These are phyloP conservation scores for Habropoda laboriosa DNA, from an alignment of 1,140 invertebrate genomes.

Conservation along the genomic window DNA sequence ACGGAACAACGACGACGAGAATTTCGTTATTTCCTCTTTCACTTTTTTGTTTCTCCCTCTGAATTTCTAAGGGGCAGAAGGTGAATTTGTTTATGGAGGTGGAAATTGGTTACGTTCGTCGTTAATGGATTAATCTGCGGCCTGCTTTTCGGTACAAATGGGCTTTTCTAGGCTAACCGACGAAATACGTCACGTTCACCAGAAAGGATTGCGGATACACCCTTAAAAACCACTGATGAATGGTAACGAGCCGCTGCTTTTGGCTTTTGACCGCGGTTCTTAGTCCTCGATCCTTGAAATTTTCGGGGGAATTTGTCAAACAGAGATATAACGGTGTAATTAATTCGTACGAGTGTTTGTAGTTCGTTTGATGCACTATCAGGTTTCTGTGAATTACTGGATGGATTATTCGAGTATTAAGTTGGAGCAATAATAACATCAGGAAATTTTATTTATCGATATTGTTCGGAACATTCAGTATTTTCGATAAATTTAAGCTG, in stretches of 20 bases:
- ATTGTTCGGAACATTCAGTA: too few relatives aligned
- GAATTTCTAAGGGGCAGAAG: not conserved
- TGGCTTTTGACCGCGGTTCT: not conserved
- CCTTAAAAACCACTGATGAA: conserved; percentile 16
- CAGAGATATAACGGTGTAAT: not conserved
- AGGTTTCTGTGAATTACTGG: not conserved
- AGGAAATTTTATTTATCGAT: too few relatives aligned
- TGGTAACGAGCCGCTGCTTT: not conserved
- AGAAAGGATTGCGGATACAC: not conserved
- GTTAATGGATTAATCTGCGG: not conserved
- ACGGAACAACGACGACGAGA: not conserved
- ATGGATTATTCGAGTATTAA: too few relatives aligned
- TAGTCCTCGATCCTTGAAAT: not conserved
- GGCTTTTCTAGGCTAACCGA: not conserved
- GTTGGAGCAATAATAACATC: too few relatives aligned
- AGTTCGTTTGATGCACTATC: not conserved
- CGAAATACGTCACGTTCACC: not conserved
- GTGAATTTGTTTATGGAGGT: not conserved
- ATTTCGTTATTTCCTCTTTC: not conserved
- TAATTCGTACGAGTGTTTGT: not conserved
- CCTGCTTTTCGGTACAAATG: too few relatives aligned
- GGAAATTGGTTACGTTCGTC: not conserved
- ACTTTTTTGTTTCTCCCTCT: too few relatives aligned
- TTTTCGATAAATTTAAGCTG: too few relatives aligned
- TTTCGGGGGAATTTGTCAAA: not conserved